Conservation (phyloP, 1,140 invertebrate species). For the Cephus cinctus region DNA sequence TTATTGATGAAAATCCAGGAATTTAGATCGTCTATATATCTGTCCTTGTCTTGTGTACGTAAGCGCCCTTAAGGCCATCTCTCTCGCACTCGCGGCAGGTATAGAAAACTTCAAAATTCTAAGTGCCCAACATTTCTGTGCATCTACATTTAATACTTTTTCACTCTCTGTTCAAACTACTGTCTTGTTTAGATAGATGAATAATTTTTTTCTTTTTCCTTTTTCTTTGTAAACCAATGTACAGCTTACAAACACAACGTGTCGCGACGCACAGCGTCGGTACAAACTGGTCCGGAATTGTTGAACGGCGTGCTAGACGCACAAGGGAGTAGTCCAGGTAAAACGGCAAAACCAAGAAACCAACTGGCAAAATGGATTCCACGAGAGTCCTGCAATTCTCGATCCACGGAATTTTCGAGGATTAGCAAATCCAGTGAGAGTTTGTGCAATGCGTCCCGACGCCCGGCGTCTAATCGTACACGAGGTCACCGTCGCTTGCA, state of each 20-base stretch:
- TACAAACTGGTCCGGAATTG: slow-evolving; percentile 51
- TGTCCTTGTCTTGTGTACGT: background rate
- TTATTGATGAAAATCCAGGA: too few relatives aligned
- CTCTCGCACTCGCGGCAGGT: background rate
- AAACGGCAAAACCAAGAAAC: slow-evolving; percentile 11
- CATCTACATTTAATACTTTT: slow-evolving; percentile 1
- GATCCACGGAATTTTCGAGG: slow-evolving; percentile 17
- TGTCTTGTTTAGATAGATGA: too few relatives aligned
- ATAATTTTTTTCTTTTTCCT: background rate
- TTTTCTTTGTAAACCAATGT: slow-evolving; percentile 1
- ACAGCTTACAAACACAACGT: slow-evolving; percentile 9
- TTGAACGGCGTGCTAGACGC: slow-evolving; percentile 35
- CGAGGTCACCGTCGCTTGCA: background rate
- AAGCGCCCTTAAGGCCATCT: background rate
- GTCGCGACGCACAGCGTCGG: slow-evolving; percentile 45
- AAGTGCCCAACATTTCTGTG: slow-evolving; percentile 2
- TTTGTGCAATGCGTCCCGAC: slow-evolving; percentile 4
- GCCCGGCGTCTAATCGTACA: slow-evolving; percentile 3
- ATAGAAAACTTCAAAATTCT: background rate
- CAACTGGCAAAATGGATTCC: slow-evolving; percentile 10
- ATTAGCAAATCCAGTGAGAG: slow-evolving; percentile 27
- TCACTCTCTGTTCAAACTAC: too few relatives aligned
- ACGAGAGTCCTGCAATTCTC: slow-evolving; percentile 8
- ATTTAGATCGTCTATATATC: background rate
- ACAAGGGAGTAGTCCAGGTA: background rate